Percentiles rank a stretch among this genome's conserved stretches.
phyloP scores from a whole-genome alignment of 2,888 invertebrate genomes.

The Xanthia icteritia region DNA sequence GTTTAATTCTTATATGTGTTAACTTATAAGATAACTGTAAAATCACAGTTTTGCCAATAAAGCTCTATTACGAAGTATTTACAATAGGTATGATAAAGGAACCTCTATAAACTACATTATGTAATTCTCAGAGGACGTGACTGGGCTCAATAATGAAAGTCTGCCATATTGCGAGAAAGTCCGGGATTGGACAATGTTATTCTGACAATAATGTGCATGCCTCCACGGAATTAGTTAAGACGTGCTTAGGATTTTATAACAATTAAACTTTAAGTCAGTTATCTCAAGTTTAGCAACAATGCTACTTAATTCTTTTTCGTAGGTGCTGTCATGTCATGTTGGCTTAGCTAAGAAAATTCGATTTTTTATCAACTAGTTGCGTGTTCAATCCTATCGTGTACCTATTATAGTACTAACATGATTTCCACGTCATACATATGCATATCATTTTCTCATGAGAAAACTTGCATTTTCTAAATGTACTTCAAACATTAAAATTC shows the following conservation, averaged over 20 bases:
- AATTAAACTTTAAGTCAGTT: constrained; percentile 10
- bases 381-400: background rate
- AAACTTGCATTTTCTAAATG: background rate
- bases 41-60: background rate
- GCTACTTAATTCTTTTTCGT: background rate
- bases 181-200: constrained; percentile 11
- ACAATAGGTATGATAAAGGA: constrained; percentile 15
- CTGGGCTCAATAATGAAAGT: constrained; percentile 50
- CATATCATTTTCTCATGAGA: constrained; percentile 6
- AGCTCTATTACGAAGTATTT: background rate
- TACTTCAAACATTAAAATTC: background rate
- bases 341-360: background rate
- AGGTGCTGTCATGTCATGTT: background rate
- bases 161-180: constrained; percentile 52
- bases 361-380: background rate
- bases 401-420: background rate
- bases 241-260: constrained; percentile 32
- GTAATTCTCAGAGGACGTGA: constrained; percentile 50
- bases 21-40: background rate
- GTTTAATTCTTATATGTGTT: background rate
- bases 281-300: background rate
- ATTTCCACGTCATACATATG: constrained; percentile 9
- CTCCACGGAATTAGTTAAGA: constrained; percentile 13
- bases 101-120: constrained; percentile 16
- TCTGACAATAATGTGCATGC: constrained; percentile 22